Percentiles rank a stretch among this genome's conserved stretches.
phyloP scores from a whole-genome alignment of 2,888 invertebrate genomes.

The Macrophya annulata region DNA sequence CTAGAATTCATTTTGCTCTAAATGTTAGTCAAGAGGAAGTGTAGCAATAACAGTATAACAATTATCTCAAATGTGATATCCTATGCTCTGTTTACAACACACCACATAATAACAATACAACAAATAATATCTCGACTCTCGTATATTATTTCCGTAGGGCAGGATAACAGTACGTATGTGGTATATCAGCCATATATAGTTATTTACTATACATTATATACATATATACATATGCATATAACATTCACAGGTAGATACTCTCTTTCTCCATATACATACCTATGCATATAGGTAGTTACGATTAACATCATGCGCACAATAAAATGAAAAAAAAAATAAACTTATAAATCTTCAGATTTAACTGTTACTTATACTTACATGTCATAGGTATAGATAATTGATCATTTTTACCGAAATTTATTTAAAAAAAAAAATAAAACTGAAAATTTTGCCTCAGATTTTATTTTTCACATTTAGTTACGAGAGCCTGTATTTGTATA shows the following conservation, averaged over 20 bases:
- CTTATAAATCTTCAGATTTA: neutral
- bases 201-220: too few species aligned
- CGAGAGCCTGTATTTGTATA: too few species aligned
- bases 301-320: neutral
- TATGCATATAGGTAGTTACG: neutral
- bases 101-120: conserved; percentile 30
- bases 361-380: neutral
- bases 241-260: too few species aligned
- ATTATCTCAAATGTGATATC: conserved; percentile 50
- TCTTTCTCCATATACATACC: too few species aligned
- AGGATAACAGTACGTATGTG: neutral
- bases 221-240: neutral
- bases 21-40: conserved; percentile 50
- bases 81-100: conserved; percentile 23
- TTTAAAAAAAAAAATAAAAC: too few species aligned
- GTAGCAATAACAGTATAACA: conserved; percentile 51
- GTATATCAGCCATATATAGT: too few species aligned
- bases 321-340: neutral
- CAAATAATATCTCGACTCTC: conserved; percentile 17
- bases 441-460: neutral
- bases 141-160: conserved; percentile 20
- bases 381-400: too few species aligned
- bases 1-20: conserved; percentile 45
- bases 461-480: neutral
- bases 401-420: neutral